These are phyloP conservation scores for Idaea straminata DNA, from an alignment of 2,888 invertebrate genomes.

Conservation along the genomic window DNA sequence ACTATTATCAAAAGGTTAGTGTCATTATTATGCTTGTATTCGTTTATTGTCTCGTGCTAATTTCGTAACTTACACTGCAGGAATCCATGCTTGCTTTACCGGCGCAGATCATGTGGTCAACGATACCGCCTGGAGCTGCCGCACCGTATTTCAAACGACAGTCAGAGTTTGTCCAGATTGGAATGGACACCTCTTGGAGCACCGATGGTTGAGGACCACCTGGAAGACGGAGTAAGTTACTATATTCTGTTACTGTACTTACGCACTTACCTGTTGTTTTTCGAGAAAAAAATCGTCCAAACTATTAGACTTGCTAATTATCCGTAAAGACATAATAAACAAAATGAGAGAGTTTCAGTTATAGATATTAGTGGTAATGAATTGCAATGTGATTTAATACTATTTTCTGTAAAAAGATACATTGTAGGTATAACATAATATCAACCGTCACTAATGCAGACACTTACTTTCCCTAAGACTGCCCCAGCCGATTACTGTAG, in stretches of 20 bases:
- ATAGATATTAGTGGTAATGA: no score
- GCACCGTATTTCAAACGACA: slow-evolving; percentile 90
- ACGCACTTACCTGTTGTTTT: no score
- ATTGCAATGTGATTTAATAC: no score
- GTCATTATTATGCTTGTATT: no score
- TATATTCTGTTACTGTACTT: not conserved
- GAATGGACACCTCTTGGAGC: slow-evolving; percentile 91
- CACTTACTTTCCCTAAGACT: slow-evolving; percentile 87
- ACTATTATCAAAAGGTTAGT: no score
- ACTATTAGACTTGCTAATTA: no score
- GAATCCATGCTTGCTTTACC: slow-evolving; percentile 92
- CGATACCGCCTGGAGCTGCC: slow-evolving; percentile 94
- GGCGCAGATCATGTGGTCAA: slow-evolving; percentile 93
- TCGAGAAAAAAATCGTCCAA: no score
- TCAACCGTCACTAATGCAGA: not conserved
- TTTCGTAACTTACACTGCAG: slow-evolving; percentile 85
- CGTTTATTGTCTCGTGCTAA: no score
- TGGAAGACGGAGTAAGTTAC: slow-evolving; percentile 39
- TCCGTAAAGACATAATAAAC: no score
- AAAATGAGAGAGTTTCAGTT: no score
- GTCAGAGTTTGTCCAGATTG: slow-evolving; percentile 89
- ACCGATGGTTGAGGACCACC: slow-evolving; percentile 91
- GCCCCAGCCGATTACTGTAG: slow-evolving; percentile 94
- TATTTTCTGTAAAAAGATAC: no score
- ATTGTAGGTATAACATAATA: no score